Percentiles rank a stretch among this genome's conserved stretches.
These are phyloP conservation scores for Crocallis elinguaria DNA, from an alignment of 2,888 invertebrate species.

Conservation along the genomic window DNA sequence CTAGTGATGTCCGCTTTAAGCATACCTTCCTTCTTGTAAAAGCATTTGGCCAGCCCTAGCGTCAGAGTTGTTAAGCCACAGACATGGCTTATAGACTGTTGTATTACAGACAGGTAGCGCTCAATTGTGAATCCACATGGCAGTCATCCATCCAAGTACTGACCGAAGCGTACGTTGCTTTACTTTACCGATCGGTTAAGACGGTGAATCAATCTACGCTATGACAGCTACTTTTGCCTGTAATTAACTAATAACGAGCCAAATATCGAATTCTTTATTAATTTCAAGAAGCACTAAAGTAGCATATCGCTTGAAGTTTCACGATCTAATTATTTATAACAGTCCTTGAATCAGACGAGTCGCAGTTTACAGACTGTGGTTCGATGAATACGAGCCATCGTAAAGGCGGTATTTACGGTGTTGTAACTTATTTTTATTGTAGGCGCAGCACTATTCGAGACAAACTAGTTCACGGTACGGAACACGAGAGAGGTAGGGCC, in stretches of 20 bases:
- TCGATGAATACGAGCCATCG: slow-evolving; percentile 55
- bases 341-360: slow-evolving; percentile 49
- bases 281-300: slow-evolving; percentile 45
- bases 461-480: slow-evolving; percentile 56
- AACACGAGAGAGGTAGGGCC: slow-evolving; percentile 45
- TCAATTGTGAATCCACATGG: too few relatives aligned
- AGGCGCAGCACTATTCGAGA: slow-evolving; percentile 57
- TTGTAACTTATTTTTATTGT: slow-evolving; percentile 63
- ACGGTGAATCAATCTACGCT: too few relatives aligned
- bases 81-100: too few relatives aligned
- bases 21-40: too few relatives aligned
- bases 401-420: slow-evolving; percentile 65
- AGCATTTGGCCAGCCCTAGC: too few relatives aligned
- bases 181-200: too few relatives aligned
- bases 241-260: slow-evolving; percentile 35
- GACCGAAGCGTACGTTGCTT: too few relatives aligned
- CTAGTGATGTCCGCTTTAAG: slow-evolving; percentile 56
- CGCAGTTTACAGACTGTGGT: slow-evolving; percentile 47
- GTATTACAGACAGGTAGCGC: too few relatives aligned
- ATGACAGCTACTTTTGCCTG: slow-evolving; percentile 45
- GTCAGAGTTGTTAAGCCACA: too few relatives aligned
- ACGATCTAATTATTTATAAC: slow-evolving; percentile 61
- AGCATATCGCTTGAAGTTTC: slow-evolving; percentile 47
- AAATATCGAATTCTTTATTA: slow-evolving; percentile 44
- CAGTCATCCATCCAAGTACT: too few relatives aligned